Evolutionary conservation across 2,113 vertebrate genomes (phyloP), one percentile per base, ranked within the genome.

Genomic region (Rousettus leschenaultii): DNA sequence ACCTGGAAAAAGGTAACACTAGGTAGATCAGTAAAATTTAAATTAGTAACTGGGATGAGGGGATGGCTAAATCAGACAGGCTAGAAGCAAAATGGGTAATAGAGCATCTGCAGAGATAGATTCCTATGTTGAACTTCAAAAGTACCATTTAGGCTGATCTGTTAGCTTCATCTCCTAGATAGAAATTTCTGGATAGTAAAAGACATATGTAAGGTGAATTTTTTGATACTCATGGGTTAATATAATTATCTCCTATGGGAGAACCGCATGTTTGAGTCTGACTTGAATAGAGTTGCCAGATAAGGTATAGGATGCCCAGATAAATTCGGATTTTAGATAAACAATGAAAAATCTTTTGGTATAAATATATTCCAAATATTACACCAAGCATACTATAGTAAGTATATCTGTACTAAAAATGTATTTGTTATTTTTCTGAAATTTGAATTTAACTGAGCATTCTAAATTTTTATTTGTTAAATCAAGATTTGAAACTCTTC

Each of bases 351-450:
- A 33, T 38, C 7, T 87, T 92, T 57, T 26, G 22, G 16, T 53
- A 33, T 55, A 86, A 77, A 26, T 79, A 57, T 85, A 11, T 48
- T 21, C 13, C n/a, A 33, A 40, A 38, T 71, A 83, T 84, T 53
- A 45, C 9, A 55, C 26, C 6, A 4, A 48, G 2, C 59, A 40
- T 78, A 71, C 2, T 65, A 18, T n/a, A 40, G 15, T 40, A 87
- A 51, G 33, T 71, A 51, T 70, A 5, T 4, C 18, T 78, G 66
- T 1, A 14, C 15, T 61, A 68, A 77, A 48, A 68, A n/a, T 48
- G 18, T 82, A 45, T 83, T 90, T 15, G 51, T 91, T 89, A 63
- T 94, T 86, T 84, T 96, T 92, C 43, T 75, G 65, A 84, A 86
- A 71, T 53, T 74, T 35, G 55, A 48, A 74, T 89, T 89, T 74